Evolutionary conservation across 2,888 invertebrate genomes (phyloP), one percentile per base, ranked within the genome.

Genomic region (Parochlus steinenii): DNA sequence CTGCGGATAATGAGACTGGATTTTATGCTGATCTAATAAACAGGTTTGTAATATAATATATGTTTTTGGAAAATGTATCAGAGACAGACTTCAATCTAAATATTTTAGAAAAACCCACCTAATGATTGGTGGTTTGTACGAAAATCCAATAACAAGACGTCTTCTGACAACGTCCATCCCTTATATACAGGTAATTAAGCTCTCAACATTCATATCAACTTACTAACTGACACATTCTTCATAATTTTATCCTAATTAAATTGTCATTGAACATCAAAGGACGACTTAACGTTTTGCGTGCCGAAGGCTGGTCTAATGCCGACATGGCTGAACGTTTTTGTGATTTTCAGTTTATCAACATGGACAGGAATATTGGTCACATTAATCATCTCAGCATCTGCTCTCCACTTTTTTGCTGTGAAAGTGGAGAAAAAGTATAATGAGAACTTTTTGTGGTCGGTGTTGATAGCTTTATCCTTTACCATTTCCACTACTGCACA

Each of bases 181-280:
- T 0, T 58, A 58, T 33, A 47, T 51, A 24, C 55, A 58, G 43
- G 57, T n/a, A n/a, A n/a, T n/a, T n/a, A n/a, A n/a, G n/a, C n/a
- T n/a, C n/a, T n/a, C n/a, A n/a, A n/a, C n/a, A n/a, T n/a, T n/a
- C n/a, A n/a, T n/a, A n/a, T n/a, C n/a, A n/a, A n/a, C n/a, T n/a
- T n/a, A n/a, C n/a, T n/a, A n/a, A n/a, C n/a, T n/a, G n/a, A n/a
- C n/a, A n/a, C n/a, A n/a, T n/a, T n/a, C n/a, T n/a, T n/a, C n/a
- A n/a, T n/a, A n/a, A n/a, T n/a, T n/a, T n/a, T n/a, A n/a, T n/a
- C n/a, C n/a, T n/a, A n/a, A n/a, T n/a, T n/a, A n/a, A n/a, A n/a
- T n/a, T n/a, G n/a, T n/a, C n/a, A n/a, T n/a, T n/a, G n/a, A 8
- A 26, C n/a, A 27, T 12, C 27, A 12, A 19, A 34, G 7, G 40